These are phyloP conservation scores for Tamandua tetradactyla DNA, from an alignment of 2,797 vertebrate species.

Conservation along the genomic window DNA sequence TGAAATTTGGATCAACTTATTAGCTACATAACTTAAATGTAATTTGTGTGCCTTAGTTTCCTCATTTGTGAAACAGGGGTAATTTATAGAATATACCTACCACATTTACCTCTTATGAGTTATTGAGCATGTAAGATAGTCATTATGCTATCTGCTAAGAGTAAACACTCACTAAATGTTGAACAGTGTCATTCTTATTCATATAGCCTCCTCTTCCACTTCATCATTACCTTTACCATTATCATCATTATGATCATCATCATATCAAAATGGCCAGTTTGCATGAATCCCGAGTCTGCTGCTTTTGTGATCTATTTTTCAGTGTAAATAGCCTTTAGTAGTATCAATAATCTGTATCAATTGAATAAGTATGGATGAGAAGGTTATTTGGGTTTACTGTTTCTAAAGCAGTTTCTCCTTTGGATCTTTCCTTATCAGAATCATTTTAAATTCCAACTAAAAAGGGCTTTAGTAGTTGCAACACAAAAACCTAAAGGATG, in stretches of 20 bases:
- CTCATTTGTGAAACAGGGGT: background rate
- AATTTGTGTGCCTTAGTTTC: background rate
- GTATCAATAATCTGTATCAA: constrained; percentile 12
- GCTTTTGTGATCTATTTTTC: background rate
- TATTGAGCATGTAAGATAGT: background rate
- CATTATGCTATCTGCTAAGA: background rate
- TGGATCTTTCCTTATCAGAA: background rate
- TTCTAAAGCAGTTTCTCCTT: constrained; percentile 32
- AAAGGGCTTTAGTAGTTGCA: constrained; percentile 36
- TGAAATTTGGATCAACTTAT: background rate
- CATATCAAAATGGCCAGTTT: background rate
- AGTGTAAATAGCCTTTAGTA: background rate
- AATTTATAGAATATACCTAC: background rate
- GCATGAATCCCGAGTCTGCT: background rate
- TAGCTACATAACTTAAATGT: background rate
- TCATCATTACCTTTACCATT: background rate
- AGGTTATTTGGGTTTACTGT: constrained; percentile 31
- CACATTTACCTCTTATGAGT: background rate
- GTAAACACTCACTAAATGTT: background rate
- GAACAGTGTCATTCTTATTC: constrained; percentile 7
- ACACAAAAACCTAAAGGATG: background rate
- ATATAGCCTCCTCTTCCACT: background rate
- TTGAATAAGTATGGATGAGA: background rate
- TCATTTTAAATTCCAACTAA: constrained; percentile 59
- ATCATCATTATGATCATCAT: background rate